These are phyloP conservation scores for Bombus confusus DNA, from an alignment of 1,140 invertebrate species.

Conservation along the genomic window DNA sequence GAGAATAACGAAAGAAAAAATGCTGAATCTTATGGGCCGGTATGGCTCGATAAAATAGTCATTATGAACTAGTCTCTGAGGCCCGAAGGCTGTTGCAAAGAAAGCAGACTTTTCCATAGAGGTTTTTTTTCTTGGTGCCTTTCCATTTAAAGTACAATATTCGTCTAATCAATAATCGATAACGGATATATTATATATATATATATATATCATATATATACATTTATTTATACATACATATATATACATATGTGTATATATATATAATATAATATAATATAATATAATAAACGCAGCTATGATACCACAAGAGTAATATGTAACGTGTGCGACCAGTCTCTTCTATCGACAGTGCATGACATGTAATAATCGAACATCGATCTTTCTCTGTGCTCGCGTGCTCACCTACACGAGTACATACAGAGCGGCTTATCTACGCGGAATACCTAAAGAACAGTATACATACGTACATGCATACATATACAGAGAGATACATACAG, in stretches of 20 bases:
- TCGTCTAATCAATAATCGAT: conserved; percentile 46
- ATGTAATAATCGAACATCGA: conserved; percentile 39
- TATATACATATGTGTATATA: conserved; percentile 7
- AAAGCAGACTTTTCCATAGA: conserved; percentile 46
- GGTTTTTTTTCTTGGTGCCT: conserved; percentile 76
- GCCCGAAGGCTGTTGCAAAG: conserved; percentile 72
- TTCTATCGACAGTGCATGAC: conserved; percentile 38
- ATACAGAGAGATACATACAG: background rate
- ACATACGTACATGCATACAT: background rate
- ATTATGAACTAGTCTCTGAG: conserved; percentile 81
- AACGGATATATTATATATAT: conserved; percentile 6
- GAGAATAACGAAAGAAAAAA: background rate
- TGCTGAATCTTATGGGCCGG: conserved; percentile 68
- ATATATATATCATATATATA: background rate
- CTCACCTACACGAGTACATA: background rate
- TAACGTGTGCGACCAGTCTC: conserved; percentile 35
- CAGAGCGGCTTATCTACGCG: background rate
- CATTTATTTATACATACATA: too few relatives aligned
- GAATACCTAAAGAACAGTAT: background rate
- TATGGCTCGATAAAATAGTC: conserved; percentile 78
- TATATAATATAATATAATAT: conserved; percentile 28
- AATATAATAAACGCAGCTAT: conserved; percentile 34
- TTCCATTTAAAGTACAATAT: conserved; percentile 72
- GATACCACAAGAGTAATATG: conserved; percentile 24
- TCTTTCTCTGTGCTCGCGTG: conserved; percentile 9